phyloP scores from a whole-genome alignment of 2,113 vertebrate genomes.

The Sitta europaea region DNA sequence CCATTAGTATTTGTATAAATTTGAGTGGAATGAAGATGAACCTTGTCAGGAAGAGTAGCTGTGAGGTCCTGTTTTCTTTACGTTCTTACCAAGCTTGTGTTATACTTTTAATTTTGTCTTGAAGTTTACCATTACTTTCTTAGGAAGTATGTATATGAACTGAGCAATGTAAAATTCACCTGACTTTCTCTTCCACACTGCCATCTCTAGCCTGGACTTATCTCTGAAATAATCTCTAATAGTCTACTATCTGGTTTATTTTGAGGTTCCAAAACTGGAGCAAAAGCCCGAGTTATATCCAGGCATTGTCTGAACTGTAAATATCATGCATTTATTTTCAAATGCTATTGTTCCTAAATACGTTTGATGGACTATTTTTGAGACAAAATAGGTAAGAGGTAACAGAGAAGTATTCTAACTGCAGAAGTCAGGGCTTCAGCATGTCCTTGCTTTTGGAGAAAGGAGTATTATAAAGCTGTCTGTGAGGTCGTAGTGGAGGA shows the following conservation, averaged over 20 bases:
- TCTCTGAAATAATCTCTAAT: not conserved
- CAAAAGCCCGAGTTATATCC: not conserved
- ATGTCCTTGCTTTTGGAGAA: not conserved
- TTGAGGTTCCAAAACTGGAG: not conserved
- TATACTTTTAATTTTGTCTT: not conserved
- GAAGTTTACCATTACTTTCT: not conserved
- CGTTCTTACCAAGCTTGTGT: not conserved
- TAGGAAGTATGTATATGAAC: not conserved
- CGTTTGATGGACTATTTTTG: not conserved
- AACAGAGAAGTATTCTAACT: not conserved
- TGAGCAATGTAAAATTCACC: not conserved
- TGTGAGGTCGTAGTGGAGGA: not conserved
- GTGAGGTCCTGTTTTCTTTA: not conserved
- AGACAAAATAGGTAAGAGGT: not conserved
- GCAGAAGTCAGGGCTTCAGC: not conserved
- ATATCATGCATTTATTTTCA: not conserved
- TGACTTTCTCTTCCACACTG: not conserved
- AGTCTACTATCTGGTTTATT: not conserved
- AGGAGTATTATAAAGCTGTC: not conserved
- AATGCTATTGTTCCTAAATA: not conserved
- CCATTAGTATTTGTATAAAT: not conserved
- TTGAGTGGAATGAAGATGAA: fast-evolving
- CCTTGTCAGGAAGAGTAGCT: not conserved
- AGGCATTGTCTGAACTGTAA: not conserved
- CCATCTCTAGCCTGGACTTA: not conserved